phyloP scores from a whole-genome alignment of 2,888 invertebrate species.

The Microplitis deprimator region DNA sequence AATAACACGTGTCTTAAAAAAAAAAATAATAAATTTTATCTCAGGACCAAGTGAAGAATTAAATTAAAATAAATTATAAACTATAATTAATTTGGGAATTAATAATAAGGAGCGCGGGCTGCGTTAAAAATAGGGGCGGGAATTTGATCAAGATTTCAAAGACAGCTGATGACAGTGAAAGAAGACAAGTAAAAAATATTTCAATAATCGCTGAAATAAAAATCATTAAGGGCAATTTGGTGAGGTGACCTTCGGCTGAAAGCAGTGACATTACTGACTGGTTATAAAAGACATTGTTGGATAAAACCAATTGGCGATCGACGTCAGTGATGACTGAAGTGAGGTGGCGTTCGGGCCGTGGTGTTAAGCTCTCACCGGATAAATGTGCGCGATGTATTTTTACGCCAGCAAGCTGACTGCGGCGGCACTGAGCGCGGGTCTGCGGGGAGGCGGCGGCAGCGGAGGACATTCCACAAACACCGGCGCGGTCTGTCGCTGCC shows the following conservation, averaged over 20 bases:
- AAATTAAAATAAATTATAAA: no score
- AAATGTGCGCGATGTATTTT: constrained; percentile 79
- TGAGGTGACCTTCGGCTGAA: neutral
- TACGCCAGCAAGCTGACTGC: constrained; percentile 80
- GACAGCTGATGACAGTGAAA: neutral
- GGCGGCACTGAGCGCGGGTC: constrained; percentile 76
- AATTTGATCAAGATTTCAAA: no score
- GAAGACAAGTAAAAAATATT: neutral
- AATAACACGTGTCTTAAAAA: no score
- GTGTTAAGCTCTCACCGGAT: constrained; percentile 69
- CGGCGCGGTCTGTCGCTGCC: constrained; percentile 71
- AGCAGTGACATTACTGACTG: constrained; percentile 9
- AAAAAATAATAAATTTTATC: no score
- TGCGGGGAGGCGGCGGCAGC: constrained; percentile 72
- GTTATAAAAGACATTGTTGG: constrained; percentile 48
- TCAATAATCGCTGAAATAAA: neutral
- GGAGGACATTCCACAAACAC: constrained; percentile 66
- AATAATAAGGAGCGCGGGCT: no score
- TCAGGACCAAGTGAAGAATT: no score
- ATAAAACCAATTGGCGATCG: constrained; percentile 44
- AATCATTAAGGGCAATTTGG: neutral
- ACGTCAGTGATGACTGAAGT: constrained; percentile 69
- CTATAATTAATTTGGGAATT: no score
- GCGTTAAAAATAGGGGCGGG: no score
- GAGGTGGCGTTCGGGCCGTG: constrained; percentile 67